Evolutionary conservation across 2,888 invertebrate species (phyloP).

Genomic region (Drosophila acutilabella): DNA sequence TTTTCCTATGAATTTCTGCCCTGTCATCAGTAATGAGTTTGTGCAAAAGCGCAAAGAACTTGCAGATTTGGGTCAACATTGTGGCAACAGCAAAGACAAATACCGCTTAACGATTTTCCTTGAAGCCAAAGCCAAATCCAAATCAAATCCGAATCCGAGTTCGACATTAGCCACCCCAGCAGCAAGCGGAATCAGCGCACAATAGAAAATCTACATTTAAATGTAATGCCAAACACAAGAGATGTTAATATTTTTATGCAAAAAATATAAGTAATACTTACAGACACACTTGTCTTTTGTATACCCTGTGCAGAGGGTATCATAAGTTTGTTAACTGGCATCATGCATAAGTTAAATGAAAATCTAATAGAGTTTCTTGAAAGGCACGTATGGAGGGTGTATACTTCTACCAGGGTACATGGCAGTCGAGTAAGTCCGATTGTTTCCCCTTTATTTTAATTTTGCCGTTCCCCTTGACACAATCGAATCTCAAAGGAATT

Average conservation of each 20-base stretch:
- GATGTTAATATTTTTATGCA: slow-evolving; percentile 55
- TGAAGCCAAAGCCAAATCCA: slow-evolving; percentile 7
- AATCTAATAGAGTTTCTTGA: too few species aligned
- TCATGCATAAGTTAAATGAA: too few species aligned
- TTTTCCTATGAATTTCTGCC: slow-evolving; percentile 55
- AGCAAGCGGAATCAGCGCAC: slow-evolving; percentile 31
- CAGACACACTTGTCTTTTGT: not conserved
- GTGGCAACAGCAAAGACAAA: slow-evolving; percentile 27
- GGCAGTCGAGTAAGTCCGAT: not conserved
- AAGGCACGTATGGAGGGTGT: too few species aligned
- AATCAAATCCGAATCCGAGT: not conserved
- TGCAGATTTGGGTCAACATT: slow-evolving; percentile 54
- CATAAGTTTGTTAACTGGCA: too few species aligned
- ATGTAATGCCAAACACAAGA: slow-evolving; percentile 39
- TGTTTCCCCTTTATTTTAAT: not conserved
- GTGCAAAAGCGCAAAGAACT: slow-evolving; percentile 22
- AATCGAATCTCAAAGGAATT: slow-evolving; percentile 72
- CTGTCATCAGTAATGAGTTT: slow-evolving; percentile 69
- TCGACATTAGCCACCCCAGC: slow-evolving; percentile 27
- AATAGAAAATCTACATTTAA: slow-evolving; percentile 69
- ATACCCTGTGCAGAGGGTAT: not conserved
- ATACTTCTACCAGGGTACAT: not conserved
- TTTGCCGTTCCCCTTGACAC: slow-evolving; percentile 23
- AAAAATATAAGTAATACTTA: not conserved
- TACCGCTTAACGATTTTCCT: slow-evolving; percentile 26